Evolutionary conservation across 2,888 invertebrate genomes (phyloP).

Genomic region (Noctua fimbriata): DNA sequence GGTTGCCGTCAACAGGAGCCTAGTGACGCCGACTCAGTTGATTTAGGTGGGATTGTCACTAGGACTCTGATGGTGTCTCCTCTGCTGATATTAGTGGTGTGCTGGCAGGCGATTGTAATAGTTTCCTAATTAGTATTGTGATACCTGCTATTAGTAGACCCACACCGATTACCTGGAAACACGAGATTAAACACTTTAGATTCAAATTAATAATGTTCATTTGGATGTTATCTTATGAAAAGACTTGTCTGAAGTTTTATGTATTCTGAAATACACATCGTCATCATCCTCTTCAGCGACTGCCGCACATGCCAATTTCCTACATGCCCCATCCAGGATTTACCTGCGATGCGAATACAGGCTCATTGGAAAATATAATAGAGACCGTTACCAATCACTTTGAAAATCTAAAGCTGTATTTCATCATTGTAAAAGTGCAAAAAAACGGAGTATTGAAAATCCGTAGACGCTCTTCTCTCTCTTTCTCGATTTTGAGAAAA

Average conservation of each 20-base stretch:
- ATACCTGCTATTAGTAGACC: conserved; percentile 78
- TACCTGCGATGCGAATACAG: too few relatives aligned
- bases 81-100: conserved; percentile 74
- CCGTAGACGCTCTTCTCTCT: too few relatives aligned
- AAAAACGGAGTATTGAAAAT: too few relatives aligned
- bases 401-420: too few relatives aligned
- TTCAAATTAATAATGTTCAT: background rate
- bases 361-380: too few relatives aligned
- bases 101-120: conserved; percentile 76
- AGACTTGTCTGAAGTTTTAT: background rate
- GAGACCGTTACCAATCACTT: too few relatives aligned
- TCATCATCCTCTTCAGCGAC: too few relatives aligned
- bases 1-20: background rate
- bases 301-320: too few relatives aligned
- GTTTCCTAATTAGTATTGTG: conserved; percentile 74
- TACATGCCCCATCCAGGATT: too few relatives aligned
- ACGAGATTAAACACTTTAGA: background rate
- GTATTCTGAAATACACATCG: too few relatives aligned
- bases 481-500: too few relatives aligned
- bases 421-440: too few relatives aligned
- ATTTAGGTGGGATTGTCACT: background rate
- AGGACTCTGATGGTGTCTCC: conserved; percentile 11
- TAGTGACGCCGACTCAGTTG: conserved; percentile 17
- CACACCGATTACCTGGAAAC: conserved; percentile 79
- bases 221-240: background rate